phyloP scores from a whole-genome alignment of 1,140 invertebrate genomes.

The Zaprionus taronus region DNA sequence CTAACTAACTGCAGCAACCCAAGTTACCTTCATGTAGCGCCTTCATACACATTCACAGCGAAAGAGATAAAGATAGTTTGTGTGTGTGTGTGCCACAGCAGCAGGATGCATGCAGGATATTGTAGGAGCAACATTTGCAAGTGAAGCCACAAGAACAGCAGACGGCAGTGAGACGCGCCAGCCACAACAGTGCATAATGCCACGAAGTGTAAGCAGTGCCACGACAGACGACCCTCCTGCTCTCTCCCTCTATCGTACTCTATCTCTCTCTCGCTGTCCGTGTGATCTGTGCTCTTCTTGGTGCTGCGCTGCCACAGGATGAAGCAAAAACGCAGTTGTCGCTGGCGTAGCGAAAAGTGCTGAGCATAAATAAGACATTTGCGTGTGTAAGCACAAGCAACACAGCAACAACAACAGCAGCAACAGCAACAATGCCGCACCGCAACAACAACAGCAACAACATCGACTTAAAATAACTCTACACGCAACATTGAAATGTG shows the following conservation, averaged over 20 bases:
- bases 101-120: slow-evolving; percentile 20
- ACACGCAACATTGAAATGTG: slow-evolving; percentile 58
- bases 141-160: slow-evolving; percentile 51
- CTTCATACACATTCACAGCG: slow-evolving; percentile 15
- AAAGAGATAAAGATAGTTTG: not conserved
- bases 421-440: slow-evolving; percentile 14
- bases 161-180: slow-evolving; percentile 43
- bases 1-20: slow-evolving; percentile 43
- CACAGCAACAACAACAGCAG: slow-evolving; percentile 42
- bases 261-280: not conserved
- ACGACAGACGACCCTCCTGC: not conserved
- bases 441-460: slow-evolving; percentile 45
- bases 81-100: slow-evolving; percentile 6
- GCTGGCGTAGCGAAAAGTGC: slow-evolving; percentile 66
- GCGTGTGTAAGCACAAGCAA: slow-evolving; percentile 79
- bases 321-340: slow-evolving; percentile 67
- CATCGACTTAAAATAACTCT: slow-evolving; percentile 70
- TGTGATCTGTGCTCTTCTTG: slow-evolving; percentile 27
- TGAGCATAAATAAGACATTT: slow-evolving; percentile 83
- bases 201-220: slow-evolving; percentile 24
- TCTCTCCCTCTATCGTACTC: not conserved
- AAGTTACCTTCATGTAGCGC: slow-evolving; percentile 36
- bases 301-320: slow-evolving; percentile 47
- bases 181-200: slow-evolving; percentile 49
- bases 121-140: slow-evolving; percentile 54